Conservation (phyloP, 64 coral and sea anemone genomes). For the Montipora capricornis region DNA sequence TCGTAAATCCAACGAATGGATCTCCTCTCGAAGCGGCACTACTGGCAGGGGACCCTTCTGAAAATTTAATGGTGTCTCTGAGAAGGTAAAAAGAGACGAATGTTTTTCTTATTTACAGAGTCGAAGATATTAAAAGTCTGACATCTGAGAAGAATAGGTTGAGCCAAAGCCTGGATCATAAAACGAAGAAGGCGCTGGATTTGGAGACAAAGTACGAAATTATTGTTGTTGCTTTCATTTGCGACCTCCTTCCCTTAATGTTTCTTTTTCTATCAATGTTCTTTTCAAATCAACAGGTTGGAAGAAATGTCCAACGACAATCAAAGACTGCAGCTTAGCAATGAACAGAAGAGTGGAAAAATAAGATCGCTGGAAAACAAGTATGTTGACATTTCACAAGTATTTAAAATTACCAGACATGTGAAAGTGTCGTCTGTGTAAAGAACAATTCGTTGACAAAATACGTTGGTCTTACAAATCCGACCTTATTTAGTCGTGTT, state of each 20-base stretch:
- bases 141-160: conserved; percentile 80
- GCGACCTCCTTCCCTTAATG: background rate
- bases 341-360: conserved; percentile 70
- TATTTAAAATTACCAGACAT: background rate
- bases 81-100: too few species aligned
- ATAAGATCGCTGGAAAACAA: conserved; percentile 74
- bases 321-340: conserved; percentile 57
- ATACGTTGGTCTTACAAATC: too few species aligned
- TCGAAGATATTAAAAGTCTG: conserved; percentile 73
- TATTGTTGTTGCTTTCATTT: background rate
- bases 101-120: conserved; percentile 26
- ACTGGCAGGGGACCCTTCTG: background rate
- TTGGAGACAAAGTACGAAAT: conserved; percentile 74
- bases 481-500: too few species aligned
- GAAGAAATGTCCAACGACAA: conserved; percentile 84
- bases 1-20: too few species aligned
- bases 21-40: background rate
- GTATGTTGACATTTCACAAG: conserved; percentile 27
- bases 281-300: conserved; percentile 26
- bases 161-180: conserved; percentile 80
- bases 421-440: too few species aligned
- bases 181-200: conserved; percentile 76
- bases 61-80: background rate
- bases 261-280: background rate
- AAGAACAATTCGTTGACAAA: too few species aligned